A percentile compares a stretch with the other conserved stretches of the same genome.
These are phyloP conservation scores for Scaptomyza polygonia DNA, from an alignment of 2,888 invertebrate species.

Conservation along the genomic window DNA sequence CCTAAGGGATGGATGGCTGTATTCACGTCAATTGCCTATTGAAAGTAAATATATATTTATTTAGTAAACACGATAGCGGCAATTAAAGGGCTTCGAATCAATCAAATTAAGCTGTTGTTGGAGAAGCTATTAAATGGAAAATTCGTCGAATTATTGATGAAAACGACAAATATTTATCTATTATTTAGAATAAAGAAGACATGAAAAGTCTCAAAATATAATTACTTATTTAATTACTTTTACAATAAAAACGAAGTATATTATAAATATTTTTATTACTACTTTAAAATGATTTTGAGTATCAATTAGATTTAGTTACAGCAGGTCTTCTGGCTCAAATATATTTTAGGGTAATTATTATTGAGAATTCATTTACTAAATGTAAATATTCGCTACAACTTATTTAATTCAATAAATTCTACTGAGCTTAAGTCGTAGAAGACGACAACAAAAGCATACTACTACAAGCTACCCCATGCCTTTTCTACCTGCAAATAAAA, in stretches of 20 bases:
- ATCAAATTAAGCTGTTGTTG: not conserved
- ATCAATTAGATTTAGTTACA: no score
- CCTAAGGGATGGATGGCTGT: slow-evolving; percentile 21
- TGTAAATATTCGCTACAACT: not conserved
- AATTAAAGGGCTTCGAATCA: not conserved
- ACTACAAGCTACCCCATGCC: not conserved
- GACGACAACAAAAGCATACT: not conserved
- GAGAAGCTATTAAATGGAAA: not conserved
- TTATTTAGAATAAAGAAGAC: not conserved
- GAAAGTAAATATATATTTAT: slow-evolving; percentile 8
- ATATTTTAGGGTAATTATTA: no score
- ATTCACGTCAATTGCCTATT: slow-evolving; percentile 18
- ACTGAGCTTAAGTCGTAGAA: not conserved
- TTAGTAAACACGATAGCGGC: slow-evolving; percentile 4
- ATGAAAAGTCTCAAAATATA: no score
- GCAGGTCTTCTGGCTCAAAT: no score
- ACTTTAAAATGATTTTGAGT: no score
- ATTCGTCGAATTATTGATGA: not conserved
- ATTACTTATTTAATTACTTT: no score
- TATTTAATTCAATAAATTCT: no score
- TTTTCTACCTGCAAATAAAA: not conserved
- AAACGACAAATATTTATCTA: not conserved
- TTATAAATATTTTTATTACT: no score
- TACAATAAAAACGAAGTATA: no score
- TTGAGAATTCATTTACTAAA: no score